Base-by-base conservation (phyloP, 2,113 vertebrate genomes). In the Microcebus lehilahytsara region DNA sequence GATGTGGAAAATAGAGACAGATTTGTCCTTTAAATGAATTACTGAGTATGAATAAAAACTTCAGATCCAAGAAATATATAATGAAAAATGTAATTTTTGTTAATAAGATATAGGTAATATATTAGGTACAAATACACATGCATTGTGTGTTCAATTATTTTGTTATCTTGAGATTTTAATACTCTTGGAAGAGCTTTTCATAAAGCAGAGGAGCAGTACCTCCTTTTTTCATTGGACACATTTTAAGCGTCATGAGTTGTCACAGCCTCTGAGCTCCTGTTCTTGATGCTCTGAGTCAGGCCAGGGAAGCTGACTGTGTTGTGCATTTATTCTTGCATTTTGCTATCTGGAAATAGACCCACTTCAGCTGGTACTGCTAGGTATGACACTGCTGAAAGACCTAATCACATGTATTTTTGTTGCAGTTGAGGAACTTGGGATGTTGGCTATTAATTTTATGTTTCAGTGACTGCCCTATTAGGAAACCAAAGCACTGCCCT, bases 111-210 rank as follows among this genome's bases (percentile, higher is more conserved):
- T n/a, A n/a, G n/a, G n/a, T n/a, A n/a, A n/a, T n/a, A n/a, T n/a
- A n/a, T n/a, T n/a, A n/a, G n/a, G n/a, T n/a, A n/a, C n/a, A 93
- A 42, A 85, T 89, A 89, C 72, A 85, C 58, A 85, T 12, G 16
- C 12, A 56, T 49, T 81, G 2, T 30, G 30, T 87, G 78, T 74
- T 96, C 77, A 51, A 56, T 89, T 85, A 91, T 93, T 96, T 92
- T 89, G 95, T 85, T 0, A 56, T 58, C n/a, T n/a, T n/a, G n/a
- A n/a, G n/a, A n/a, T n/a, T n/a, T n/a, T n/a, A n/a, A n/a, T n/a
- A 2, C 32, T 94, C 60, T 34, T 87, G 40, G 8, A 6, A 37
- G 74, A 90, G 5, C 85, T 93, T 25, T 81, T 85, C 56, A 16
- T n/a, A 34, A 69, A 87, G 37, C 62, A 12, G n/a, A 90, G 88